These are phyloP conservation scores for Brachypalpus laphriformis DNA, from an alignment of 2,888 invertebrate genomes.

Conservation along the genomic window DNA sequence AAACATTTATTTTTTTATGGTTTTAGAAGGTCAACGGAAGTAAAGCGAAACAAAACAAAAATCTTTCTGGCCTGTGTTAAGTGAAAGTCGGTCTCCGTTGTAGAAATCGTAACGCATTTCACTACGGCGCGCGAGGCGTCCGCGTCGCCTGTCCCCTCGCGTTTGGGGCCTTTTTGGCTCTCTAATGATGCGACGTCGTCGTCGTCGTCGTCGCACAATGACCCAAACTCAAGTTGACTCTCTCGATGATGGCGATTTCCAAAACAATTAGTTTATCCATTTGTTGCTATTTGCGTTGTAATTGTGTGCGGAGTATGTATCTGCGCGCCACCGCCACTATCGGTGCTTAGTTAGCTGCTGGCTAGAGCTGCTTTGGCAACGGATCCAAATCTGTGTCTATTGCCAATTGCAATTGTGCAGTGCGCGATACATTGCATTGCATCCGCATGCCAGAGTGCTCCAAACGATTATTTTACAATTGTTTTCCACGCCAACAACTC, in stretches of 20 bases:
- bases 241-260: conserved; percentile 72
- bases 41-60: conserved; percentile 70
- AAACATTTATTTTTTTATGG: conserved; percentile 51
- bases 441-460: conserved; percentile 71
- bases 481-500: conserved; percentile 72
- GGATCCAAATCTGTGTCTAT: conserved; percentile 59
- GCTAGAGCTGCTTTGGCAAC: conserved; percentile 58
- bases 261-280: conserved; percentile 73
- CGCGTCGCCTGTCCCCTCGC: conserved; percentile 20
- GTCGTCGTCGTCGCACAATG: conserved; percentile 29
- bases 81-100: conserved; percentile 72
- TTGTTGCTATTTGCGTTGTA: conserved; percentile 71
- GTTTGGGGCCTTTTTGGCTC: conserved; percentile 64
- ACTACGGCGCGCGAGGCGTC: conserved; percentile 31
- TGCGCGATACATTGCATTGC: conserved; percentile 49
- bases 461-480: conserved; percentile 72
- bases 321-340: background rate
- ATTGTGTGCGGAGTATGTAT: conserved; percentile 49
- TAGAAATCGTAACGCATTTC: conserved; percentile 74
- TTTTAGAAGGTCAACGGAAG: conserved; percentile 74
- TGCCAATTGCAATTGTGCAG: conserved; percentile 54
- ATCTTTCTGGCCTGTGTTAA: conserved; percentile 63
- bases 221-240: conserved; percentile 46
- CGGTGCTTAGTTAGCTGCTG: conserved; percentile 1
- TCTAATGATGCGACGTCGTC: conserved; percentile 67